Evolutionary conservation across 2,113 vertebrate species (phyloP).

Genomic region (Antechinus stuartii): DNA sequence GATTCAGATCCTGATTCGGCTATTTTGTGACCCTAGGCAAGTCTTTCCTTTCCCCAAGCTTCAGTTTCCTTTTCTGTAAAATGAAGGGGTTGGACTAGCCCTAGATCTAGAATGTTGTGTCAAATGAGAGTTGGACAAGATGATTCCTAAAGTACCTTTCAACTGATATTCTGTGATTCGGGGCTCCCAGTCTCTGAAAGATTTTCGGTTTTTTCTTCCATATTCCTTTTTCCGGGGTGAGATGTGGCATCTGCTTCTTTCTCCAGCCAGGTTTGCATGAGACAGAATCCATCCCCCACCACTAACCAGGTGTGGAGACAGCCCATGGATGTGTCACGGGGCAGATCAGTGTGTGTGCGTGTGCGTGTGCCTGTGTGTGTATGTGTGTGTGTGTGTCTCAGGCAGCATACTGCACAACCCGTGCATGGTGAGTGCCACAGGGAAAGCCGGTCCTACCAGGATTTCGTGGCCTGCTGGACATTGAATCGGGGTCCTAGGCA

Average conservation of each 20-base stretch:
- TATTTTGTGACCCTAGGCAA: background rate
- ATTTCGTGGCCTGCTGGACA: background rate
- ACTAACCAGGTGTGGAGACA: background rate
- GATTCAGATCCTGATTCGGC: background rate
- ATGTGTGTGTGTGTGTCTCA: background rate
- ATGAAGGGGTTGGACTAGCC: background rate
- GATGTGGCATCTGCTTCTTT: background rate
- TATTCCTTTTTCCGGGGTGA: background rate
- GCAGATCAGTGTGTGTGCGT: background rate
- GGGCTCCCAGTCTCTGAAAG: background rate
- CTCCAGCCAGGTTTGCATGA: background rate
- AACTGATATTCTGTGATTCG: background rate
- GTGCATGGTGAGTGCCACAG: background rate
- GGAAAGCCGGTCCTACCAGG: background rate
- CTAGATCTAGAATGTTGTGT: background rate
- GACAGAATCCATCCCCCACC: background rate
- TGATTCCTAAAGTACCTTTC: background rate
- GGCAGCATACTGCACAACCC: background rate
- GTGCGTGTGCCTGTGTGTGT: background rate
- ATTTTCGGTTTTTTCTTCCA: too few relatives aligned
- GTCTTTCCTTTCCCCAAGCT: background rate
- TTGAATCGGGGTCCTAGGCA: background rate
- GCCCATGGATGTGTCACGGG: background rate
- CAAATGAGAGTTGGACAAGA: background rate
- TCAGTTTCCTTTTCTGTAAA: constrained; percentile 1